Evolutionary conservation across 2,797 vertebrate species (phyloP), one percentile per base, ranked within the genome.

Genomic region (Liasis olivaceus): DNA sequence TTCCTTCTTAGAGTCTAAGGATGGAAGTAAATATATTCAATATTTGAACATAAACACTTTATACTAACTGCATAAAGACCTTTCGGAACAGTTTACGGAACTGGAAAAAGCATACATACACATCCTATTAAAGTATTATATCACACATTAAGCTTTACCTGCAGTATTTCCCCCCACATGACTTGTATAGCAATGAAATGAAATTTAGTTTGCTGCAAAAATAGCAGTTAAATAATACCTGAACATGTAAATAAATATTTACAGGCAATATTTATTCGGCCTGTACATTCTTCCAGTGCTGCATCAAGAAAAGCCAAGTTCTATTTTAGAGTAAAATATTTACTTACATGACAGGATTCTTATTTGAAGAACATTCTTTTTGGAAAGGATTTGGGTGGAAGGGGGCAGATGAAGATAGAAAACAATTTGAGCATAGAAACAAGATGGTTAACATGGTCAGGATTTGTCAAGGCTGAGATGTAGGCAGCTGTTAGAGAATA

Each of bases 21-120:
- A 0, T 0, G 20, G 7, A 91, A 93, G 51, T 87, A 62, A 90
- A 87, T 77, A 72, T 42, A 85, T 47, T 92, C 72, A 89, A 11
- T 59, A 4, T 60, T 92, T 26, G 36, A 77, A 88, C 31, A 90
- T 87, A 93, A 94, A 88, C 28, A 91, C 1, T 15, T 6, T 59
- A 93, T 91, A 15, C 64, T 93, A 11, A 66, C 92, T 92, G 56
- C 2, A 4, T 88, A 42, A 89, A 63, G 54, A 20, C 1, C 31
- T 85, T 89, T 87, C 85, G 20, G 87, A 92, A 85, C 56, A 51
- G 81, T 31, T 93, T 31, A 88, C 90, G 31, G n/a, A 42, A 90
- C 87, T 91, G 90, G 20, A 88, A 81, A 15, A 24, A 4, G 64
- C 28, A 63, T 20, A 31, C 20, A 42, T 88, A 89, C 28, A 60